Evolutionary conservation across 2,113 vertebrate genomes (phyloP).

Genomic region (Leptosomus discolor): DNA sequence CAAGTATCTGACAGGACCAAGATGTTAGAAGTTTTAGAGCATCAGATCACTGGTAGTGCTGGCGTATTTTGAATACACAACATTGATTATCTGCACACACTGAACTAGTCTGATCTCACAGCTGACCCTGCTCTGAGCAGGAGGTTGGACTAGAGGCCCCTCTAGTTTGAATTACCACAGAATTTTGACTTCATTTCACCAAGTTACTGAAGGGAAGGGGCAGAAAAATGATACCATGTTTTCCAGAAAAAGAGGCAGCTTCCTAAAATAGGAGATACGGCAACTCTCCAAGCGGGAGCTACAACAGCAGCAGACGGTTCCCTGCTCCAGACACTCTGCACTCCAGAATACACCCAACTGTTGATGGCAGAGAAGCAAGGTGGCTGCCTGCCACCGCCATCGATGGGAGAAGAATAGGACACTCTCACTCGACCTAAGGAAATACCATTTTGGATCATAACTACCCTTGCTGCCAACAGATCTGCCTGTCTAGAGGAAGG

Average conservation of each 20-base stretch:
- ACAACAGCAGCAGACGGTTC: neutral
- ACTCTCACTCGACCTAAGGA: neutral
- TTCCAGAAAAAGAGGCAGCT: neutral
- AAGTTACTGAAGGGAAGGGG: neutral
- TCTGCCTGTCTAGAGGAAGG: neutral
- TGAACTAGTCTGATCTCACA: neutral
- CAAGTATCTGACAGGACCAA: neutral
- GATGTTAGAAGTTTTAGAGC: neutral
- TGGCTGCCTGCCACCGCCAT: slow-evolving; percentile 15
- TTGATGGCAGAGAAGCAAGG: neutral
- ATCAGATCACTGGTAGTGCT: neutral
- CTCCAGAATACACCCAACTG: neutral
- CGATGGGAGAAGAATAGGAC: neutral
- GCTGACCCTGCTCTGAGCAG: neutral
- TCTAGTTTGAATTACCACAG: neutral
- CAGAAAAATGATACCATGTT: neutral
- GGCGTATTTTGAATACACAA: neutral
- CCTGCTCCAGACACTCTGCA: slow-evolving; percentile 1
- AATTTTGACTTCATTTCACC: neutral
- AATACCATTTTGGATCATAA: neutral
- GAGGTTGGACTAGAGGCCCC: neutral
- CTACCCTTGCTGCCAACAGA: neutral
- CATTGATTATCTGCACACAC: neutral
- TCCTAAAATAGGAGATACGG: slow-evolving; percentile 12
- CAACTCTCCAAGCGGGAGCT: neutral